Evolutionary conservation across 2,797 vertebrate species (phyloP).

Genomic region (Pseudochirops cupreus): DNA sequence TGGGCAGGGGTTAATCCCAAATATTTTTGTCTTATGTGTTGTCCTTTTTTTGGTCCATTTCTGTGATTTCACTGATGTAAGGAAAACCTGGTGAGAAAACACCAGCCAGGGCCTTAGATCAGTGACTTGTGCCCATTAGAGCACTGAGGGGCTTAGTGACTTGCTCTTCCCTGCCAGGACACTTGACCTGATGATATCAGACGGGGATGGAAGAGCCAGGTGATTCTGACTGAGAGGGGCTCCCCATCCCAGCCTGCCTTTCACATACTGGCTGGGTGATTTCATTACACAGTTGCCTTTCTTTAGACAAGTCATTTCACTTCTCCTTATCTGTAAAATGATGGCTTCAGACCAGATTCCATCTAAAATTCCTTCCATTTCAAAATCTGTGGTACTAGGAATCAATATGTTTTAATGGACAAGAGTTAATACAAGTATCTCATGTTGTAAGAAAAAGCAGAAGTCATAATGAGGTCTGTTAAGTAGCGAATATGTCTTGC

Average conservation of each 20-base stretch:
- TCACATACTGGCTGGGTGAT: background rate
- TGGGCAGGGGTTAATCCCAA: background rate
- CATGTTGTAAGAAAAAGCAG: conserved; percentile 17
- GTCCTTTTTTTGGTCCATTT: background rate
- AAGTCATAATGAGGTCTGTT: background rate
- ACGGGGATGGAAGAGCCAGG: too few species aligned
- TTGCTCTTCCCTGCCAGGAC: background rate
- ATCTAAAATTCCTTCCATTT: background rate
- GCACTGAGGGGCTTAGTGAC: background rate
- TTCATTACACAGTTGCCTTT: background rate
- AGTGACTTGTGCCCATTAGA: background rate
- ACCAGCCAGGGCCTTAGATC: background rate
- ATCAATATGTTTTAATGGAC: background rate
- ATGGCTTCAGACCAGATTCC: background rate
- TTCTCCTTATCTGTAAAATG: background rate
- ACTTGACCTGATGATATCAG: background rate
- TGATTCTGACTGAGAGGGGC: background rate
- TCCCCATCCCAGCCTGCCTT: background rate
- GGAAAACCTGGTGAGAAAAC: background rate
- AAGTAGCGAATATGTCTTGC: background rate
- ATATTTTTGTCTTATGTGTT: background rate
- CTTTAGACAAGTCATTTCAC: background rate
- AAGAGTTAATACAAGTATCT: background rate
- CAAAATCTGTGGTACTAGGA: background rate
- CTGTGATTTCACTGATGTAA: background rate